Evolutionary conservation across 2,797 vertebrate species (phyloP), one percentile per base, ranked within the genome.

Genomic region (Myripristis jacobus): DNA sequence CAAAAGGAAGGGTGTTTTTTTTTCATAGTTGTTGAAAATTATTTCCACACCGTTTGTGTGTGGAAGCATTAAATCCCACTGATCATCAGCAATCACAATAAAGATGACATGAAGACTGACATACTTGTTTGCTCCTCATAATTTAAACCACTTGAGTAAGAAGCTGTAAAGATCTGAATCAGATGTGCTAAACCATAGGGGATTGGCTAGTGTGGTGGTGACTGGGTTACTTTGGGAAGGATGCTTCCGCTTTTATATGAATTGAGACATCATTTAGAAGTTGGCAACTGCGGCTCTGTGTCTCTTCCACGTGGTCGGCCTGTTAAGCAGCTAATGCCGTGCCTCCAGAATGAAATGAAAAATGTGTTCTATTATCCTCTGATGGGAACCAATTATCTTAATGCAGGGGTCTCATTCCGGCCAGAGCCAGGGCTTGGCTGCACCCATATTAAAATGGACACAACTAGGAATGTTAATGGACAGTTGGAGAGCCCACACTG

Each of bases 301-400:
- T 38, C 29, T 43, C 66, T 41, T 68, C 54, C 24, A 51, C 21
- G 15, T 18, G 9, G 41, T 59, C 0, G 21, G 48, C 63, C 70
- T 79, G 81, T 70, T 66, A 70, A 81, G 73, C 46, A 31, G 31
- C 66, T 77, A 65, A 77, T 73, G 73, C 71, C 34, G 55, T 56
- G 66, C 63, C 47, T 79, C 29, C 60, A 24, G 55, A 85, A 70
- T 74, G 48, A 85, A 74, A 73, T 79, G 72, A 77, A 70, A 84
- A 87, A 73, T 74, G 74, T 68, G 77, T 80, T 73, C 62, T 76
- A 43, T 82, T 74, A 68, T 81, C 80, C 77, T 85, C 80, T 76
- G 71, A 67, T 74, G 73, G 76, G 81, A 88, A 83, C 71, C 88
- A 87, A 80, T 92, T 87, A 87, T 60, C 65, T 81, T 90, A 87